Percentiles rank a stretch among this genome's conserved stretches.
Conservation (phyloP, 2,888 invertebrate species). For the Podabrus alpinus region DNA sequence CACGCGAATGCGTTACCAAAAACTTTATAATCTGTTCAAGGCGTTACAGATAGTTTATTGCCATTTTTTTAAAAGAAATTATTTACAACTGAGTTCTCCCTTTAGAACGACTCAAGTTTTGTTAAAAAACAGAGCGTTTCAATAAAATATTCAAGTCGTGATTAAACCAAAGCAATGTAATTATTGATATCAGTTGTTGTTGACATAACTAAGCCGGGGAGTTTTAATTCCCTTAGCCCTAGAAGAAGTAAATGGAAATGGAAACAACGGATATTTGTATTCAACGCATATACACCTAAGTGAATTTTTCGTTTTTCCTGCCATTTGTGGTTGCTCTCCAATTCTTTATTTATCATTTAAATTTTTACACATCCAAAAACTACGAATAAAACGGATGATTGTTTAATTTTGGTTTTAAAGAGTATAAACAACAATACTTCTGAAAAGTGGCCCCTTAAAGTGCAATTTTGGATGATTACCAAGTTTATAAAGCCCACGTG, state of each 20-base stretch:
- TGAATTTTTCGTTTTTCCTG: slow-evolving; percentile 2
- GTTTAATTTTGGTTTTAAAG: neutral
- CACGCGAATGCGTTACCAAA: slow-evolving; percentile 31
- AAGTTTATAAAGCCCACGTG: neutral
- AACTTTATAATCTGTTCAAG: slow-evolving; percentile 31
- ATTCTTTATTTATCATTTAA: neutral
- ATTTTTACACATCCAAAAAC: neutral
- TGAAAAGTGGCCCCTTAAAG: neutral
- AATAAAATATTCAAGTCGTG: slow-evolving; percentile 32
- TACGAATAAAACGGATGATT: neutral
- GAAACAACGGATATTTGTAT: slow-evolving; percentile 27
- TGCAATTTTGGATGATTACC: neutral
- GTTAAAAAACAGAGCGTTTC: slow-evolving; percentile 23
- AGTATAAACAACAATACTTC: neutral
- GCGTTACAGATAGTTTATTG: slow-evolving; percentile 29
- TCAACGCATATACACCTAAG: slow-evolving; percentile 6
- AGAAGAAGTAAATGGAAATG: slow-evolving; percentile 27
- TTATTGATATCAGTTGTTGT: slow-evolving; percentile 30
- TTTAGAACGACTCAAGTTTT: neutral
- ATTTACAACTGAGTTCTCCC: slow-evolving; percentile 17
- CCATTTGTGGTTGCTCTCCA: neutral
- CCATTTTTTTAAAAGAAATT: slow-evolving; percentile 21
- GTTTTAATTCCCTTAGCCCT: slow-evolving; percentile 32
- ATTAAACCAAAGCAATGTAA: slow-evolving; percentile 37
- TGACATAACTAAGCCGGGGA: slow-evolving; percentile 30